A percentile compares a stretch with the other conserved stretches of the same genome.
phyloP scores from a whole-genome alignment of 2,797 vertebrate genomes.

The Tamandua tetradactyla region DNA sequence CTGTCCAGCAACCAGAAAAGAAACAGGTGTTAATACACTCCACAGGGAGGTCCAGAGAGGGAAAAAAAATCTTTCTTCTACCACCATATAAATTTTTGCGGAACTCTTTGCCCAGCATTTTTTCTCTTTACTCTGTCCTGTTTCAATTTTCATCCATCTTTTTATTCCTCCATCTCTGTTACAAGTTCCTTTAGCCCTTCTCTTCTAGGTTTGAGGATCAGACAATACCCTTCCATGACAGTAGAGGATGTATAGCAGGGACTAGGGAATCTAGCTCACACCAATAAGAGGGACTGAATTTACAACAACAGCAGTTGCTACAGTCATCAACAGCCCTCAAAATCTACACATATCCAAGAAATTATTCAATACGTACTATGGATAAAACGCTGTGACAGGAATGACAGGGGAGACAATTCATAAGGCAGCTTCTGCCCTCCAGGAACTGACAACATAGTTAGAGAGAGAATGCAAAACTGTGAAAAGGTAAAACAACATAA shows the following conservation, averaged over 20 bases:
- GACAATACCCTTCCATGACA: background rate
- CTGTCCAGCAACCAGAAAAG: background rate
- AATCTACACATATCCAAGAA: slow-evolving; percentile 25
- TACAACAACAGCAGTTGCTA: background rate
- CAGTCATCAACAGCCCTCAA: background rate
- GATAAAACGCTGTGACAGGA: background rate
- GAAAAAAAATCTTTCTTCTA: background rate
- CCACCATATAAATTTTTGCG: background rate
- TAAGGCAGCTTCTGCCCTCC: background rate
- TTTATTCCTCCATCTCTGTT: slow-evolving; percentile 9
- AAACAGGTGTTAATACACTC: background rate
- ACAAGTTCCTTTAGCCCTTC: background rate
- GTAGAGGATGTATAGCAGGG: background rate
- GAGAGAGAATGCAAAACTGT: background rate
- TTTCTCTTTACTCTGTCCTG: background rate
- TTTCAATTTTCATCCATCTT: slow-evolving; percentile 9
- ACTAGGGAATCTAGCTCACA: background rate
- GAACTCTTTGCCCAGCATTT: background rate
- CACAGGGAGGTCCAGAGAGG: background rate
- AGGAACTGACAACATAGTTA: background rate
- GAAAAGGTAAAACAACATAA: no score
- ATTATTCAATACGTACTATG: background rate
- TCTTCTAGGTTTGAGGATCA: background rate
- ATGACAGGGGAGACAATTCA: background rate
- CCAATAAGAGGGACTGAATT: background rate